Evolutionary conservation across 2,888 invertebrate genomes (phyloP), one percentile per base, ranked within the genome.

Genomic region (Tetranychus piercei): DNA sequence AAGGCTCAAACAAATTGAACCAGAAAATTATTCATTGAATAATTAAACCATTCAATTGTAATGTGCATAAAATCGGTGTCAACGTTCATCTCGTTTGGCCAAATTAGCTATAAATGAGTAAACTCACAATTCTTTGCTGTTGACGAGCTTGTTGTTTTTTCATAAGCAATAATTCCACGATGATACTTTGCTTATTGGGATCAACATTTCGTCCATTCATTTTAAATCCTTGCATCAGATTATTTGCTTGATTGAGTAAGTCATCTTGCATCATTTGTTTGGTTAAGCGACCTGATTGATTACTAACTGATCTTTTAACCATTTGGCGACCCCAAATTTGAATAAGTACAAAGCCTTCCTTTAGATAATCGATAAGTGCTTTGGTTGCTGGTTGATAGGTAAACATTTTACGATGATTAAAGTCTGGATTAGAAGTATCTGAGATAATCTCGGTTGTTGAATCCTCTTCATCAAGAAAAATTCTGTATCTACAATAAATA

Each of bases 281-380:
- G 7, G 81, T 81, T 67, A 79, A 80, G 73, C 80, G 78, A 6
- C 80, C 80, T 67, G 79, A 78, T 7, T 79, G 76, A 71, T 77
- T 77, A 75, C 74, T 65, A 78, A 76, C 22, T 78, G 79, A 43
- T 78, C 79, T 71, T 79, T 78, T 45, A 23, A 81, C 80, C 55
- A 82, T 80, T 78, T 86, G 85, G 76, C 83, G 83, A 15, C 85
- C 86, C 83, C 83, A 84, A 22, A 86, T 81, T 76, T 84, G 83
- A 20, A 86, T 81, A 77, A 82, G 82, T 72, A 85, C 80, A 74
- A 82, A 83, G 9, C 82, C 82, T 44, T 83, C 82, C 74, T 81
- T 81, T 75, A 86, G 80, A 79, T 84, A 84, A 23, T 84, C 82
- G 7, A 85, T 79, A 23, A 84, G 79, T 84, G 86, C 76, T 44